These are phyloP conservation scores for Hydrophis major DNA, from an alignment of 2,797 vertebrate genomes.

Conservation along the genomic window DNA sequence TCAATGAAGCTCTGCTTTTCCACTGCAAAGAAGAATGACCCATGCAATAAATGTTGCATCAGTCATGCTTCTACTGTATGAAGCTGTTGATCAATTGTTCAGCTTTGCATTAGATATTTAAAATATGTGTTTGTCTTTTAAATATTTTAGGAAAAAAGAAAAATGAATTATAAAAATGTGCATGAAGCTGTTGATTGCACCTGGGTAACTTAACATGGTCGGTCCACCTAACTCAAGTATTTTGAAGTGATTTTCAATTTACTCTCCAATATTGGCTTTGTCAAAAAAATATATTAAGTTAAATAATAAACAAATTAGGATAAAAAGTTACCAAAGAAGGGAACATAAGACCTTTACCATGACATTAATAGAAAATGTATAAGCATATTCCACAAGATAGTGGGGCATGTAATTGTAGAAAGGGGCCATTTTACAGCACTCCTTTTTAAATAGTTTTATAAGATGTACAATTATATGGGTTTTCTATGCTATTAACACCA, in stretches of 20 bases:
- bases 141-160: neutral
- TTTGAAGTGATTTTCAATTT: neutral
- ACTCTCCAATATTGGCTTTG: neutral
- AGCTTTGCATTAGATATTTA: neutral
- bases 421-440: conserved; percentile 6
- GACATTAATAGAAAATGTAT: neutral
- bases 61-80: neutral
- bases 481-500: conserved; percentile 40
- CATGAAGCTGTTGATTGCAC: conserved; percentile 8
- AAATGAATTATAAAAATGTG: neutral
- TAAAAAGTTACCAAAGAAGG: neutral
- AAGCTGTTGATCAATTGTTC: neutral
- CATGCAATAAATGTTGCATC: neutral
- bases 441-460: conserved; percentile 23
- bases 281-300: neutral
- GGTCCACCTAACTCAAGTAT: conserved; percentile 10
- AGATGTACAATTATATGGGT: conserved; percentile 56
- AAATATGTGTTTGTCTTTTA: neutral
- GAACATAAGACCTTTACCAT: neutral
- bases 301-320: neutral
- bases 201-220: accelerated
- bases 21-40: neutral
- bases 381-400: neutral
- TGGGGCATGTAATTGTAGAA: neutral
- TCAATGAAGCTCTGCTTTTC: neutral